phyloP scores from a whole-genome alignment of 2,797 vertebrate genomes.

The Myotis vivesi region DNA sequence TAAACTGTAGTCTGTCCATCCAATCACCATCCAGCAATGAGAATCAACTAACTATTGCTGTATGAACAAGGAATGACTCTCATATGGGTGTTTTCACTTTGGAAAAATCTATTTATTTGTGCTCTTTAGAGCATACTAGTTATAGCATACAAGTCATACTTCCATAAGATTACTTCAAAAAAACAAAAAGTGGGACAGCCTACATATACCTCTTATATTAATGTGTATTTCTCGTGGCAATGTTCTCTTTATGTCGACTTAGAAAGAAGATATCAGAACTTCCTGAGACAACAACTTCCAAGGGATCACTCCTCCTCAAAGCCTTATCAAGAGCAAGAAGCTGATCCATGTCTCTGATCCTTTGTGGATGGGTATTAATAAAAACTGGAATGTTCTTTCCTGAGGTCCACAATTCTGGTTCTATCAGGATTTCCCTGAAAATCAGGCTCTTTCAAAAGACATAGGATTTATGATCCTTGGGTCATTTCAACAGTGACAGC shows the following conservation, averaged over 20 bases:
- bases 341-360: not conserved
- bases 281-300: not conserved
- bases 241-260: not conserved
- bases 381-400: not conserved
- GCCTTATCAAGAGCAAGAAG: not conserved
- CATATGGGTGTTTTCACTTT: not conserved
- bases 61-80: accelerated
- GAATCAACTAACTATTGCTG: too few relatives aligned
- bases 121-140: not conserved
- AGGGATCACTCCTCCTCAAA: not conserved
- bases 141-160: not conserved
- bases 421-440: not conserved
- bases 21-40: not conserved
- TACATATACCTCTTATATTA: not conserved
- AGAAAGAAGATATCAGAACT: not conserved
- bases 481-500: not conserved
- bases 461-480: not conserved
- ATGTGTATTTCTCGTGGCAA: accelerated
- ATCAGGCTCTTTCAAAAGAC: not conserved
- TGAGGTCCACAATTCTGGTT: not conserved
- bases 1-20: accelerated
- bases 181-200: not conserved
- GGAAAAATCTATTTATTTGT: not conserved
- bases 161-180: not conserved
- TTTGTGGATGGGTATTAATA: not conserved